A percentile compares a stretch with the other conserved stretches of the same genome.
Conservation (phyloP, 2,797 vertebrate species). For the Enoplosus armatus region DNA sequence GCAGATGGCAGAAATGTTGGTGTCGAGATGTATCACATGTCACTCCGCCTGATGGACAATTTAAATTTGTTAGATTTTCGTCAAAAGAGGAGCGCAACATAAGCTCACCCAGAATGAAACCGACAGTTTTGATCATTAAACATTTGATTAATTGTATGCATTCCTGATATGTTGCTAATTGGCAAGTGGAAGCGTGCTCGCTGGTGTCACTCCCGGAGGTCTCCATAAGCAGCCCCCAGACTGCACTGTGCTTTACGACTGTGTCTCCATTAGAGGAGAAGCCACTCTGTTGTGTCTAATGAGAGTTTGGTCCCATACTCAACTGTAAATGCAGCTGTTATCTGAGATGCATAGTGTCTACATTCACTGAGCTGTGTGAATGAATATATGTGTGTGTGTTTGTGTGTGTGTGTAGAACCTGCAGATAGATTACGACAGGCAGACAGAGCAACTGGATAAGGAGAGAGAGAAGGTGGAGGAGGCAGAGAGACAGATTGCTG, state of each 20-base stretch:
- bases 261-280: slow-evolving; percentile 61
- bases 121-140: slow-evolving; percentile 2
- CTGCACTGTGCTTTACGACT: slow-evolving; percentile 59
- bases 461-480: slow-evolving; percentile 87
- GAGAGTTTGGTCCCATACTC: slow-evolving; percentile 55
- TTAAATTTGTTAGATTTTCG: slow-evolving; percentile 5
- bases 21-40: background rate
- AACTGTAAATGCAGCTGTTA: slow-evolving; percentile 55
- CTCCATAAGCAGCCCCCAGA: slow-evolving; percentile 61
- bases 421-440: slow-evolving; percentile 93
- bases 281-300: slow-evolving; percentile 75
- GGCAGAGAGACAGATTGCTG: slow-evolving; percentile 89
- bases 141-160: slow-evolving; percentile 23
- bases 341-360: slow-evolving; percentile 68
- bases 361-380: slow-evolving; percentile 58
- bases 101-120: slow-evolving; percentile 4
- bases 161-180: slow-evolving; percentile 44
- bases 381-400: slow-evolving; percentile 35
- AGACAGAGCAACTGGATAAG: slow-evolving; percentile 92
- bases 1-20: background rate
- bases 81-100: slow-evolving; percentile 1
- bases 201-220: slow-evolving; percentile 45
- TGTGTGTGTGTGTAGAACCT: slow-evolving; percentile 88
- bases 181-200: slow-evolving; percentile 16
- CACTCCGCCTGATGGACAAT: background rate